Percentiles rank a stretch among this genome's conserved stretches.
Evolutionary conservation across 2,797 vertebrate genomes (phyloP).

Genomic region (Phaenicophaeus curvirostris): DNA sequence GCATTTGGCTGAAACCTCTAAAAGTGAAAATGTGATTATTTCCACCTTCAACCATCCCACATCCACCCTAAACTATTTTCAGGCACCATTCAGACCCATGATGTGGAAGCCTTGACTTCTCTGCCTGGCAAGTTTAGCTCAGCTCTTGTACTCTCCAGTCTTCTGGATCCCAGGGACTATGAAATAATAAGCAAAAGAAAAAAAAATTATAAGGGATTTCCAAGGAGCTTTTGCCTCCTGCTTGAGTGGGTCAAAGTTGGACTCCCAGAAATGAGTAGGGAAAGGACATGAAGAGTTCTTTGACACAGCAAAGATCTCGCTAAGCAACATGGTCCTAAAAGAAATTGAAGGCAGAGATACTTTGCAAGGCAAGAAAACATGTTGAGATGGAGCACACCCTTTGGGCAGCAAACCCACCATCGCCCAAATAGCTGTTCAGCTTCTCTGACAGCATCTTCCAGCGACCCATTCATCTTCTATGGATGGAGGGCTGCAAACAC

Average conservation of each 20-base stretch:
- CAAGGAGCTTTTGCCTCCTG: background rate
- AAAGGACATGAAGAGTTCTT: background rate
- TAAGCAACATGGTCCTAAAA: background rate
- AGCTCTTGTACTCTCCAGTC: background rate
- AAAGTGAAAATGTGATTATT: background rate
- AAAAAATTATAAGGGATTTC: background rate
- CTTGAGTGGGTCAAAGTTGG: background rate
- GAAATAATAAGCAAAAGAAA: background rate
- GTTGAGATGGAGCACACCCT: background rate
- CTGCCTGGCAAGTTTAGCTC: background rate
- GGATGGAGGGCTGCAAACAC: background rate
- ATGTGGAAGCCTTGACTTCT: background rate
- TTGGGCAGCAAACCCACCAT: background rate
- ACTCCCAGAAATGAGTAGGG: background rate
- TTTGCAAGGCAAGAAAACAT: background rate
- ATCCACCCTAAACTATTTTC: background rate
- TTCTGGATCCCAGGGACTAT: background rate
- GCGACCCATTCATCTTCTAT: conserved; percentile 1
- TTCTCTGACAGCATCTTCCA: background rate
- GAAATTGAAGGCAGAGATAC: background rate
- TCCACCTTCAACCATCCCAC: background rate
- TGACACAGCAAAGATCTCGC: background rate
- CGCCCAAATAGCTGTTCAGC: background rate
- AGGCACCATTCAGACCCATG: background rate
- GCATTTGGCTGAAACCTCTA: background rate